A percentile compares a stretch with the other conserved stretches of the same genome.
Evolutionary conservation across 2,888 invertebrate genomes (phyloP).

Genomic region (Gisinianus flammeolus): DNA sequence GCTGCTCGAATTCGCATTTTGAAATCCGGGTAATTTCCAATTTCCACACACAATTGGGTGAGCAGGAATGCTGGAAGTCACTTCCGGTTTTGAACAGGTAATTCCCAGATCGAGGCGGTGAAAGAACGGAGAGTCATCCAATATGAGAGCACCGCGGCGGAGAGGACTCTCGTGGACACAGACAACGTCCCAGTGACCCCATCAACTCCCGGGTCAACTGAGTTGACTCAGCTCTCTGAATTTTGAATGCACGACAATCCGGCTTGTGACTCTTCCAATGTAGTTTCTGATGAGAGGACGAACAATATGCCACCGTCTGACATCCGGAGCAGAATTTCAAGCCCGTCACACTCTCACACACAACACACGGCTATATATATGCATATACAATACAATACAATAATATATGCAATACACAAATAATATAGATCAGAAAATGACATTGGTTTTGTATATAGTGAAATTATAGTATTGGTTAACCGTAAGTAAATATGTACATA

Average conservation of each 20-base stretch:
- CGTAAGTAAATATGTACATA: too few relatives aligned
- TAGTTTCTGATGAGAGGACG: neutral
- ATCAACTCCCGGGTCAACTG: neutral
- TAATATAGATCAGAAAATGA: too few relatives aligned
- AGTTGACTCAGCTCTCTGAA: neutral
- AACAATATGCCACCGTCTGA: neutral
- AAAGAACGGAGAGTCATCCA: neutral
- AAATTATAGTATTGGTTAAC: too few relatives aligned
- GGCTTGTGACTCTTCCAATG: neutral
- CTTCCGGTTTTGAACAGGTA: conserved; percentile 40
- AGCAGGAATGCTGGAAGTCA: conserved; percentile 76
- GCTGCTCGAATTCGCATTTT: conserved; percentile 70
- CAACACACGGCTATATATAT: too few relatives aligned
- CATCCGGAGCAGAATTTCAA: neutral
- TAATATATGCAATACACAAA: too few relatives aligned
- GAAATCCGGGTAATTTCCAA: conserved; percentile 63
- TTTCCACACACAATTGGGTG: conserved; percentile 60
- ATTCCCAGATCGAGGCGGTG: neutral
- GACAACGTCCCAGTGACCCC: too few relatives aligned
- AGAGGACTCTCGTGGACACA: too few relatives aligned
- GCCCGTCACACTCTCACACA: too few relatives aligned
- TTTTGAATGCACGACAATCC: neutral
- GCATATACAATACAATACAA: too few relatives aligned
- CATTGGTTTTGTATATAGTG: too few relatives aligned
- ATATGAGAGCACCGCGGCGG: neutral